phyloP scores from a whole-genome alignment of 1,140 invertebrate genomes.

The Lithobius niger region DNA sequence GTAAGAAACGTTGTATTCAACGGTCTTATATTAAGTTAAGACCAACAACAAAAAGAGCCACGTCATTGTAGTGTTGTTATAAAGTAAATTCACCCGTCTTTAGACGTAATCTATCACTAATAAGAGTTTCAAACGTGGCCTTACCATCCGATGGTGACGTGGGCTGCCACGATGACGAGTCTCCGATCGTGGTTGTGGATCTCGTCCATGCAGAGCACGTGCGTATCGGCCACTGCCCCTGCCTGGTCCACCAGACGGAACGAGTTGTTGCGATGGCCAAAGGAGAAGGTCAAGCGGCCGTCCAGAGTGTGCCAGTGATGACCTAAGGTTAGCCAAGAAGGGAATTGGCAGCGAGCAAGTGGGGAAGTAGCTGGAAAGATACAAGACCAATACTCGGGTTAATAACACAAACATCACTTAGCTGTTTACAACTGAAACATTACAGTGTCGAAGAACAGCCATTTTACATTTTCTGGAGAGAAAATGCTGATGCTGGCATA shows the following conservation, averaged over 20 bases:
- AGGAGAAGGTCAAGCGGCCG: conserved; percentile 15
- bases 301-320: conserved; percentile 22
- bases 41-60: too few relatives aligned
- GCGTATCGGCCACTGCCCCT: conserved; percentile 11
- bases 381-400: too few relatives aligned
- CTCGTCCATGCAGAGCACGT: conserved; percentile 13
- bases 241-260: conserved; percentile 15
- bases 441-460: too few relatives aligned
- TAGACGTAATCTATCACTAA: too few relatives aligned
- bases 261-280: conserved; percentile 15
- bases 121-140: neutral
- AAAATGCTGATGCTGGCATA: too few relatives aligned
- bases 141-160: conserved; percentile 23
- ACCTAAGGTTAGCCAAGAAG: conserved; percentile 16
- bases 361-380: conserved; percentile 14
- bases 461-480: too few relatives aligned
- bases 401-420: too few relatives aligned
- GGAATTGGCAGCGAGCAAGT: conserved; percentile 17
- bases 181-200: conserved; percentile 2
- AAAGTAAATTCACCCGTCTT: too few relatives aligned
- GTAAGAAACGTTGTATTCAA: too few relatives aligned
- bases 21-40: too few relatives aligned
- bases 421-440: too few relatives aligned
- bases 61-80: too few relatives aligned
- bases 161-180: conserved; percentile 10